phyloP scores from a whole-genome alignment of 2,113 vertebrate genomes.

The Quiscalus mexicanus region DNA sequence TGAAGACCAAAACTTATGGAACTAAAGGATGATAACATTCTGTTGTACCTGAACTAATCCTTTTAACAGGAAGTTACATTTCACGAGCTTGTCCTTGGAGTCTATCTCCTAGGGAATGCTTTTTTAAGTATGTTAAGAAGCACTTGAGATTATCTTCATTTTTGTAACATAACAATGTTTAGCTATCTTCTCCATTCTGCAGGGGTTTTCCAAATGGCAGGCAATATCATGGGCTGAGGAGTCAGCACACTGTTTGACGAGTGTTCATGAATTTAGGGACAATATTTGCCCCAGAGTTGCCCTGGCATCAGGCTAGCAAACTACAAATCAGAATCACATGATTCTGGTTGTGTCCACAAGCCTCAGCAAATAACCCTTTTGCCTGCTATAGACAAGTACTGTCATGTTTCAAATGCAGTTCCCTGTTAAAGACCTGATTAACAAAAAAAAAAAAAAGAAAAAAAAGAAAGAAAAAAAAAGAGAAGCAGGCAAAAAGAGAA shows the following conservation, averaged over 20 bases:
- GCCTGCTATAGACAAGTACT: background rate
- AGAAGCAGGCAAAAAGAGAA: background rate
- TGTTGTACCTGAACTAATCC: background rate
- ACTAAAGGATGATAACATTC: background rate
- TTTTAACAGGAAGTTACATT: background rate
- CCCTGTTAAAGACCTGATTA: background rate
- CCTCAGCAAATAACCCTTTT: background rate
- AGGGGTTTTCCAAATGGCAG: background rate
- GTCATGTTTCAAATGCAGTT: background rate
- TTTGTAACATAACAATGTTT: background rate
- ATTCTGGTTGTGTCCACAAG: background rate
- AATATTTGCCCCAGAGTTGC: background rate
- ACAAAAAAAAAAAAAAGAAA: background rate
- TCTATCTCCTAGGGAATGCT: rapidly evolving
- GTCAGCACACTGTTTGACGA: background rate
- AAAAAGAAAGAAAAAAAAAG: background rate
- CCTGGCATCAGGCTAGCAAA: background rate
- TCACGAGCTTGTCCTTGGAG: background rate
- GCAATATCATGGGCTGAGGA: background rate
- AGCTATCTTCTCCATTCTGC: background rate
- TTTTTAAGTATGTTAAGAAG: background rate
- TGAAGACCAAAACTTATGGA: background rate
- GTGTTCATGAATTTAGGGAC: background rate
- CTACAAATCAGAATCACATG: background rate
- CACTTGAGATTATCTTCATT: background rate